Base-by-base conservation (phyloP, 2,797 vertebrate species). In the Scarus forsteni region DNA sequence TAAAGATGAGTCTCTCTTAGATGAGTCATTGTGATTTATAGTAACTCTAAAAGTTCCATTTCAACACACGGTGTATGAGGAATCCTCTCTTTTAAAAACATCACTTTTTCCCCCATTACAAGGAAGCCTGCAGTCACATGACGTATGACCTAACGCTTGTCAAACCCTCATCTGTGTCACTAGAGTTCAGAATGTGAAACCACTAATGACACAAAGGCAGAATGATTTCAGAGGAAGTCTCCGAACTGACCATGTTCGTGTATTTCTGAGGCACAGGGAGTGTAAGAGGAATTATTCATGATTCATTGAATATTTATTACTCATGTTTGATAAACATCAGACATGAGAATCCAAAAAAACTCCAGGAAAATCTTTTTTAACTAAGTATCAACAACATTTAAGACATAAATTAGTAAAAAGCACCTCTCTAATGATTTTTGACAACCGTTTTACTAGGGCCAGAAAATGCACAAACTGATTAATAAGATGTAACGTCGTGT, bases 391-490 rank as follows among this genome's bases (percentile, higher is more conserved):
- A 85, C 53, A 83, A 87, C 75, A 87, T 18, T 80, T 85, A 82
- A 87, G 88, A 92, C 79, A 80, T 85, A 54, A 86, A 80, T 88
- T 79, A 87, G 84, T 87, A 83, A 86, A 89, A 86, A 75, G 67
- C 69, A n/a, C 7, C 65, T 62, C 79, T 81, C 66, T 80, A 77
- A 73, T 81, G 63, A 81, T 75, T 78, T n/a, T 70, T 51, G 57
- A 80, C 57, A 87, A 79, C 42, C 14, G 35, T 10, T 84, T 89
- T 75, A 88, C 80, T 83, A 54, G 73, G 43, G 66, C 60, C 63
- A 77, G 46, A 65, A 64, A 59, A 77, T 78, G 73, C 62, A 86
- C 78, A 70, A 79, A 88, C 58, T 64, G 78, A 70, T 81, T 60
- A 79, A 80, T 66, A 77, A 68, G 58, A 61, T 79, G 59, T 56